Percentiles rank a stretch among this genome's conserved stretches.
Conservation (phyloP, 2,888 invertebrate species). For the Andrena fulva region DNA sequence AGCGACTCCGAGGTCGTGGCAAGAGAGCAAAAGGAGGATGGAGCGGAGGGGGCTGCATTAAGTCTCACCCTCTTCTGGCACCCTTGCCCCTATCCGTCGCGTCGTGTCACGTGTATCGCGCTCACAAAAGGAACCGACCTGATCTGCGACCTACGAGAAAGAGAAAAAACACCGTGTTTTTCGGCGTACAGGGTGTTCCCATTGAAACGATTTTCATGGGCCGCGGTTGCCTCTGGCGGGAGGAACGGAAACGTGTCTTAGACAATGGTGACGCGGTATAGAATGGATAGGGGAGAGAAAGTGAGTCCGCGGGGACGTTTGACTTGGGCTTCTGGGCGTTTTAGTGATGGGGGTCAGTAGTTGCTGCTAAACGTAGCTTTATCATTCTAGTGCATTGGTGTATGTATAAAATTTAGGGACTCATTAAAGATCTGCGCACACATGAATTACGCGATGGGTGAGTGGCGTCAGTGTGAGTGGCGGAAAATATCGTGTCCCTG, state of each 20-base stretch:
- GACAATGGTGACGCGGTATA: slow-evolving; percentile 9
- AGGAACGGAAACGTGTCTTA: slow-evolving; percentile 31
- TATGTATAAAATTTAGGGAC: too few species aligned
- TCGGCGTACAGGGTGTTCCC: slow-evolving; percentile 15
- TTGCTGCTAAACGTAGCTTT: not conserved
- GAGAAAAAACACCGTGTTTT: slow-evolving; percentile 27
- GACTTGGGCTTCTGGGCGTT: slow-evolving; percentile 1
- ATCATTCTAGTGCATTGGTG: too few species aligned
- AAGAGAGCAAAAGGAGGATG: slow-evolving; percentile 57
- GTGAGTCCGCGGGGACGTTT: not conserved
- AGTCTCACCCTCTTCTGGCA: slow-evolving; percentile 73
- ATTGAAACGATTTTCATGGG: slow-evolving; percentile 25
- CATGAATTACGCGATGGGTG: too few species aligned
- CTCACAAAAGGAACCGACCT: slow-evolving; percentile 71
- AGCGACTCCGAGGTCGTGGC: slow-evolving; percentile 57
- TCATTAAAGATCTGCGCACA: too few species aligned
- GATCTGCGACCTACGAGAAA: slow-evolving; percentile 60
- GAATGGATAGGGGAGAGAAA: not conserved
- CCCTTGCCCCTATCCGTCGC: slow-evolving; percentile 55
- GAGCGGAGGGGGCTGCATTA: slow-evolving; percentile 59
- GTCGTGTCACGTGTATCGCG: slow-evolving; percentile 65
- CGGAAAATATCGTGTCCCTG: too few species aligned
- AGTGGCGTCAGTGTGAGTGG: too few species aligned
- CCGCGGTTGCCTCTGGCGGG: slow-evolving; percentile 1
- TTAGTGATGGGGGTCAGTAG: not conserved